Conservation (phyloP, 2,888 invertebrate genomes). For the Melipona beecheii region DNA sequence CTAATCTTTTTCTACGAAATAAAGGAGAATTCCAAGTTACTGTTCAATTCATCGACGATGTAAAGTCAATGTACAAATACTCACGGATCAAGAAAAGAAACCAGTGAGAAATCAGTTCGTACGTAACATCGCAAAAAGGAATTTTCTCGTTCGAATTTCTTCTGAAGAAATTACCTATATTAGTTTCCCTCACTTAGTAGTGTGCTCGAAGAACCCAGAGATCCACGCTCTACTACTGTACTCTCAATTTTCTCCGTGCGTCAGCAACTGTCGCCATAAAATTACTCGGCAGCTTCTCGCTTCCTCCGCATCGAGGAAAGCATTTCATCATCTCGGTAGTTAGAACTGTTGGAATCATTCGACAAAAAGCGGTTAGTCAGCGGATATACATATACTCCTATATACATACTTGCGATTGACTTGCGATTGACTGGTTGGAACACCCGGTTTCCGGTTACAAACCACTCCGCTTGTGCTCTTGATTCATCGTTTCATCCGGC, state of each 20-base stretch:
- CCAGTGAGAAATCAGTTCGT: no score
- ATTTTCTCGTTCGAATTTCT: neutral
- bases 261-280: neutral
- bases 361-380: neutral
- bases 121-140: neutral
- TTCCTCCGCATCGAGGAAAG: neutral
- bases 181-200: neutral
- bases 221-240: neutral
- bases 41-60: no score
- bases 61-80: no score
- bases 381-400: constrained; percentile 11
- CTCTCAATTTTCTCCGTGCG: neutral
- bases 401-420: neutral
- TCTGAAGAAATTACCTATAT: constrained; percentile 1
- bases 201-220: neutral
- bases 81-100: no score
- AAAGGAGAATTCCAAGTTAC: no score
- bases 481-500: neutral
- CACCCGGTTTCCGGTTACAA: neutral
- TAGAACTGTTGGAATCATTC: constrained; percentile 3
- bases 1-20: no score
- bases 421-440: neutral
- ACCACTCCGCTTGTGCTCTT: neutral
- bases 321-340: neutral
- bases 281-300: neutral